phyloP scores from a whole-genome alignment of 2,113 vertebrate genomes.

The Morphnarchus princeps region DNA sequence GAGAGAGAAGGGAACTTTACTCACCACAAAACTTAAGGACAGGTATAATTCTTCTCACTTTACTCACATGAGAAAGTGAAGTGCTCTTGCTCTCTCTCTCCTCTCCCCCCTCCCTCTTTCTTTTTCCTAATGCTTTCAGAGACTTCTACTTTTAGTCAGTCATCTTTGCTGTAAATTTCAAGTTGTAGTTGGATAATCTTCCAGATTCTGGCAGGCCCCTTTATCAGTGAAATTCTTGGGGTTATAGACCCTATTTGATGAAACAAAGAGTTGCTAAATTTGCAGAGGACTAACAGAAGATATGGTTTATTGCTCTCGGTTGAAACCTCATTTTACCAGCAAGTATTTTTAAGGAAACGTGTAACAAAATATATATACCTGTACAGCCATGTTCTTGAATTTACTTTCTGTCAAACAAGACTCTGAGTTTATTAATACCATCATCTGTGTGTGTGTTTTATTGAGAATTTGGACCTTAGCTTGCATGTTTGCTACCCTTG shows the following conservation, averaged over 20 bases:
- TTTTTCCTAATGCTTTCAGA: background rate
- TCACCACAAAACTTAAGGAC: background rate
- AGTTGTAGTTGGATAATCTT: background rate
- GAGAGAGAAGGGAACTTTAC: background rate
- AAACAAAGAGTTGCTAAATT: background rate
- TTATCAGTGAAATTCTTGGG: background rate
- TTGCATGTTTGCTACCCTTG: background rate
- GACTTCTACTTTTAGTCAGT: background rate
- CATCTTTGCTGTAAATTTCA: background rate
- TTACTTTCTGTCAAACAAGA: background rate
- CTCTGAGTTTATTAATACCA: background rate
- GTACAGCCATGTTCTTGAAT: background rate
- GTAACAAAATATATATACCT: background rate
- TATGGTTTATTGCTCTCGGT: background rate
- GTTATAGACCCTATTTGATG: background rate
- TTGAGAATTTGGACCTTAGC: background rate
- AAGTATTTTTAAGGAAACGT: background rate
- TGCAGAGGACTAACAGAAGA: background rate
- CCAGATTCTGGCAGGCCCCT: background rate
- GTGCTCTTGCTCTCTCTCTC: too few species aligned
- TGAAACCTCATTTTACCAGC: background rate
- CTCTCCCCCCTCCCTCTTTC: background rate
- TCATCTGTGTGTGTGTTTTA: background rate
- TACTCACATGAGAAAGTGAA: background rate
- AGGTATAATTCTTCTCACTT: background rate